phyloP scores from a whole-genome alignment of 2,888 invertebrate species.

The Horisme vitalbata region DNA sequence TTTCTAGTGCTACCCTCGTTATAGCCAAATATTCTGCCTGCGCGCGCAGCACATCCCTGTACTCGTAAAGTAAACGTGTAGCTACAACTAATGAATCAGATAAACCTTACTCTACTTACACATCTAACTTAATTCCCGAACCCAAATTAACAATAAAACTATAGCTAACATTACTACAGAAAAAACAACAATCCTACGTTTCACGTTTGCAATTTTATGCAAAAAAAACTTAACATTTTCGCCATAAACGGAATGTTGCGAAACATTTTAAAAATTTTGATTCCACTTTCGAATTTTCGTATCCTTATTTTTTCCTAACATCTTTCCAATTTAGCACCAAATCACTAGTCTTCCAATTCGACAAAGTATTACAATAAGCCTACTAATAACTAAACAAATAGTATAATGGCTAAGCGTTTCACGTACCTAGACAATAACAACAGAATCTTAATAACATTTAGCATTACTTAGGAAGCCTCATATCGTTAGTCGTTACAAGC shows the following conservation, averaged over 20 bases:
- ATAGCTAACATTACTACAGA: conserved; percentile 73
- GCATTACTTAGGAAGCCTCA: conserved; percentile 78
- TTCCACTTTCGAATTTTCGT: conserved; percentile 46
- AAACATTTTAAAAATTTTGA: conserved; percentile 44
- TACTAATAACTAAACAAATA: conserved; percentile 72
- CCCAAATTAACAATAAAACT: conserved; percentile 81
- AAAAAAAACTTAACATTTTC: conserved; percentile 80
- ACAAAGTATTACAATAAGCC: conserved; percentile 74
- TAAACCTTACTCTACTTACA: conserved; percentile 77
- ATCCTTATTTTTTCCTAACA: conserved; percentile 58
- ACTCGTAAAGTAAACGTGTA: conserved; percentile 75
- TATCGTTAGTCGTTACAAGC: conserved; percentile 63
- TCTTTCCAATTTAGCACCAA: conserved; percentile 80
- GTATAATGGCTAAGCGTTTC: conserved; percentile 75
- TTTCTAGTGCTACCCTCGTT: conserved; percentile 56
- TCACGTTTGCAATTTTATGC: conserved; percentile 72
- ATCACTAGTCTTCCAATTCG: conserved; percentile 80
- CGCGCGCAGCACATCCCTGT: conserved; percentile 82
- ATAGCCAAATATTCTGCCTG: conserved; percentile 64
- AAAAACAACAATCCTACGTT: conserved; percentile 78
- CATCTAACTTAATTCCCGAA: conserved; percentile 80
- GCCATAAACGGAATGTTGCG: conserved; percentile 74
- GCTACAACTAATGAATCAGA: conserved; percentile 77
- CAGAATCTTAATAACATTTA: conserved; percentile 78
- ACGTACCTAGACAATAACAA: conserved; percentile 80